Percentiles rank a stretch among this genome's conserved stretches.
Conservation (phyloP, 2,888 invertebrate species). For the Papilio elwesi region DNA sequence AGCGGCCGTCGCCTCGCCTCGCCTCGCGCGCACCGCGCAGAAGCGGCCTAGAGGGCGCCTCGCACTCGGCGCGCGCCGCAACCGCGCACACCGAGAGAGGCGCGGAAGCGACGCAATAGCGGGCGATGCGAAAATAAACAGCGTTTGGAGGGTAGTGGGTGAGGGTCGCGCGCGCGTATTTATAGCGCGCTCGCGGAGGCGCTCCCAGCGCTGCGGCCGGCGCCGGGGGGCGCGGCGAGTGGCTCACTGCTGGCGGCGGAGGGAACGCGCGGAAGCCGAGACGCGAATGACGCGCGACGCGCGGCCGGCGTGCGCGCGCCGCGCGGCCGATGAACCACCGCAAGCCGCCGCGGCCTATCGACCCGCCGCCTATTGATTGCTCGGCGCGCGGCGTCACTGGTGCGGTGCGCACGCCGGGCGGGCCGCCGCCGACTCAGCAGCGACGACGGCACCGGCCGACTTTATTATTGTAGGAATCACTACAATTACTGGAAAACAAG, state of each 20-base stretch:
- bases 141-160: constrained; percentile 69
- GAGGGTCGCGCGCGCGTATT: constrained; percentile 68
- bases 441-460: too few species aligned
- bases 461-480: too few species aligned
- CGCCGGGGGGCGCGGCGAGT: constrained; percentile 64
- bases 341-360: constrained; percentile 47
- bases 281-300: constrained; percentile 66
- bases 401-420: constrained; percentile 38
- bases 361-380: constrained; percentile 52
- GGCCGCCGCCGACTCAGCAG: too few species aligned
- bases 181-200: constrained; percentile 66
- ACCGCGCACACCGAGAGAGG: constrained; percentile 40
- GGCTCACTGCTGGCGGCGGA: constrained; percentile 64
- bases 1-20: constrained; percentile 4
- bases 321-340: constrained; percentile 46
- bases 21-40: constrained; percentile 10
- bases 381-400: constrained; percentile 51
- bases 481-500: too few species aligned
- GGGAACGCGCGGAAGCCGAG: constrained; percentile 66
- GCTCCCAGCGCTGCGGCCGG: constrained; percentile 56
- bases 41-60: constrained; percentile 26
- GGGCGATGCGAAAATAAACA: constrained; percentile 54
- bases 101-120: constrained; percentile 39
- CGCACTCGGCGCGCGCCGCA: constrained; percentile 4
- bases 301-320: constrained; percentile 47